Conservation (phyloP, 2,888 invertebrate genomes). For the Nephrotoma appendiculata region DNA sequence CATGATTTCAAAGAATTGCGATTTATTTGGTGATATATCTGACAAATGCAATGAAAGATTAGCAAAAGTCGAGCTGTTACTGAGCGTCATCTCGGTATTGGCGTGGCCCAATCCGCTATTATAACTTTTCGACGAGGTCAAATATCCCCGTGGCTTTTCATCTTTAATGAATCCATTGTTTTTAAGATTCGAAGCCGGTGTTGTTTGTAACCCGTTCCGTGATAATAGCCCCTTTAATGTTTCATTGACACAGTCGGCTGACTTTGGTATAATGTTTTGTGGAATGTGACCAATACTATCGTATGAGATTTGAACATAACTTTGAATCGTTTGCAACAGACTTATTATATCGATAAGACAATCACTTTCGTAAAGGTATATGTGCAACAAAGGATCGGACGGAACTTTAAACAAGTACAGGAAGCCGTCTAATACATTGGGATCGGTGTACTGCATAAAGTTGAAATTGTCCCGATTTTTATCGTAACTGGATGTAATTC, state of each 20-base stretch:
- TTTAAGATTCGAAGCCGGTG: conserved; percentile 30
- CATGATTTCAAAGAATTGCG: conserved; percentile 82
- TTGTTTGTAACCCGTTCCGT: conserved; percentile 22
- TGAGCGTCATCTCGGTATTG: background rate
- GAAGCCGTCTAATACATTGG: conserved; percentile 38
- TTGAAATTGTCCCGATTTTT: conserved; percentile 15
- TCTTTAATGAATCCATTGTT: conserved; percentile 27
- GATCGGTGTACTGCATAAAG: conserved; percentile 37
- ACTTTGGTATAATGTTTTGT: conserved; percentile 24
- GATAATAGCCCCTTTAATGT: conserved; percentile 17
- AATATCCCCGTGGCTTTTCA: conserved; percentile 28
- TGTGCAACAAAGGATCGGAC: conserved; percentile 55
- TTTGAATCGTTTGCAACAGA: background rate
- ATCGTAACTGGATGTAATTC: background rate
- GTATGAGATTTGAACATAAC: background rate
- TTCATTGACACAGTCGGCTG: conserved; percentile 15
- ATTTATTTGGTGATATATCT: conserved; percentile 72
- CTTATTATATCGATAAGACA: conserved; percentile 52
- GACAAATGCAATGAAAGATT: conserved; percentile 24
- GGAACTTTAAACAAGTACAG: conserved; percentile 61
- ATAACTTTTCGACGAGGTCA: conserved; percentile 32
- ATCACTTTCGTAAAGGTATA: conserved; percentile 55
- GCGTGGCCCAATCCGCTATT: conserved; percentile 27
- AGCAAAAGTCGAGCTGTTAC: conserved; percentile 23
- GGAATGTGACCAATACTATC: conserved; percentile 28